Evolutionary conservation across 1,140 invertebrate genomes (phyloP), one percentile per base, ranked within the genome.

Genomic region (Littorina saxatilis): DNA sequence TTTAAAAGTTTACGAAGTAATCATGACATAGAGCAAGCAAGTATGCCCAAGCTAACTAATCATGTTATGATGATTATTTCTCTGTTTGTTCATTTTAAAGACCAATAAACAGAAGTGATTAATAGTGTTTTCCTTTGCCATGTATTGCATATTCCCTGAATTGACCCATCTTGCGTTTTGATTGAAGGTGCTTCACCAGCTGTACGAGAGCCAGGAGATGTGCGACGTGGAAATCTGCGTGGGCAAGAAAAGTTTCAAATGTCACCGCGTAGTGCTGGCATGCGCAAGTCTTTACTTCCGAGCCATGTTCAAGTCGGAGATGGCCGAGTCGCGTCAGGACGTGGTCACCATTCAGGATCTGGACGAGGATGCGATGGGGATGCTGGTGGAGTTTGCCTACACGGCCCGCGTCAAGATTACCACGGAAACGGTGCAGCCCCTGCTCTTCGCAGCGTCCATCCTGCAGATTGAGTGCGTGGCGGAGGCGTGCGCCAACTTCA

Each of bases 401-500:
- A 92, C 89, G 13, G 85, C 89, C 47, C 88, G 88, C 75, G 87
- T 92, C 13, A 78, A 76, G n/a, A 81, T 92, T 15, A 90, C 85
- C 35, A 87, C 89, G 11, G 91, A 92, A 13, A 92, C 88, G 77
- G 92, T 92, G 2, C 91, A 92, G 85, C 84, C 85, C 13, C 79
- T 92, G 23, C 82, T 92, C 17, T 91, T 90, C 86, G 92, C 91
- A 13, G 84, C 91, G 0, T 91, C 90, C 15, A 91, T 92, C 75
- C 85, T 92, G 5, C 92, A 92, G 82, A 87, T 92, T 35, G 91
- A 92, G 58, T 80, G 87, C 37, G 91, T 92, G 17, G 89, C 91
- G 23, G 74, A 87, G 58, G 91, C 90, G 1, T 92, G 91, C 74
- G 89, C 89, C 81, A 88, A 90, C 29, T 92, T 92, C 85, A 92